These are phyloP conservation scores for Parazoanthus darwini DNA, from an alignment of 92 coral and sea anemone genomes.

Conservation along the genomic window DNA sequence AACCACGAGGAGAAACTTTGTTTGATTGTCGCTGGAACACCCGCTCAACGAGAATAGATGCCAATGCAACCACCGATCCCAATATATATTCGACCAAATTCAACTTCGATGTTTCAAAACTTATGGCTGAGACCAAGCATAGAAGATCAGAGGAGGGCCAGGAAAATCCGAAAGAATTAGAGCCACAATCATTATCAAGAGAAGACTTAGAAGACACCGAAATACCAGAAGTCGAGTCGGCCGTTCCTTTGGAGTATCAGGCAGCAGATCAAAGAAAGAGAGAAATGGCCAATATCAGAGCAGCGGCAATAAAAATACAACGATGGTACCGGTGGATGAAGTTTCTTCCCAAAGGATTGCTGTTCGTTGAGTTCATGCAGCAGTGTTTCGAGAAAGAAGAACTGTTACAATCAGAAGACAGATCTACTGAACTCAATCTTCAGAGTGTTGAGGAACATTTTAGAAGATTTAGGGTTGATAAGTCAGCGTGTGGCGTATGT, in stretches of 20 bases:
- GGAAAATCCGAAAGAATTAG: slow-evolving; percentile 11
- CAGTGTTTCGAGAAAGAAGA: background rate
- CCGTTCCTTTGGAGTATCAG: background rate
- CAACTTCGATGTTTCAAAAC: slow-evolving; percentile 16
- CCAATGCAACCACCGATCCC: slow-evolving; percentile 39
- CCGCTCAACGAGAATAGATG: slow-evolving; percentile 4
- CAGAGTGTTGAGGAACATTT: slow-evolving; percentile 48
- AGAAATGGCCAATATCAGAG: background rate
- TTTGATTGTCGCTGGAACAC: slow-evolving; percentile 65
- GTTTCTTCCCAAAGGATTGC: background rate
- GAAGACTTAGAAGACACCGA: slow-evolving; percentile 12
- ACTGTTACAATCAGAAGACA: slow-evolving; percentile 11
- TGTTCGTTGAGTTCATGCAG: background rate
- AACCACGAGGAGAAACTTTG: slow-evolving; percentile 54
- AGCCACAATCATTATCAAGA: background rate
- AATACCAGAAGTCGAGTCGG: slow-evolving; percentile 21
- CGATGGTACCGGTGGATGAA: slow-evolving; percentile 25
- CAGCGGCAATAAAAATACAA: slow-evolving; percentile 26
- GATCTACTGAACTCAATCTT: background rate
- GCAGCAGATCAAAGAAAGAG: background rate
- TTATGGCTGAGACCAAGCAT: slow-evolving; percentile 25
- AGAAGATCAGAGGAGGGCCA: background rate
- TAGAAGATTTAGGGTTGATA: slow-evolving; percentile 60
- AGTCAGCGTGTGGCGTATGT: slow-evolving; percentile 76
- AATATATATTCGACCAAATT: slow-evolving; percentile 23